Conservation (phyloP, 2,797 vertebrate genomes). For the Cichlasoma orientale region DNA sequence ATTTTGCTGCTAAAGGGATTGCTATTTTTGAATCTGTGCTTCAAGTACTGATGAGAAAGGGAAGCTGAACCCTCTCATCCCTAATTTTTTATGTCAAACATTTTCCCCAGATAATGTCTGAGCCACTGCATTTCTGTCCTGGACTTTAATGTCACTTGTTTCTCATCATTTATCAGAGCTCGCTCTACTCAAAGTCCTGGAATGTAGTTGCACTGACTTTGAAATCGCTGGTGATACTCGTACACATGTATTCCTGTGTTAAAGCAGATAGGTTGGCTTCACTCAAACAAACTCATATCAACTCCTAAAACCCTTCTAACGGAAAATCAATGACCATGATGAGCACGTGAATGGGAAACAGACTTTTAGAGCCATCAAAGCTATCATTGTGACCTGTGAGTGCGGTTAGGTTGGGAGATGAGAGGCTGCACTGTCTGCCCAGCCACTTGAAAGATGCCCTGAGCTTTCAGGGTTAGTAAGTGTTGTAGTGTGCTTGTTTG, state of each 20-base stretch:
- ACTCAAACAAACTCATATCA: conserved; percentile 33
- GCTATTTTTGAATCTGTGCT: conserved; percentile 40
- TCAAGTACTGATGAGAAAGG: conserved; percentile 40
- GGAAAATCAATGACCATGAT: conserved; percentile 66
- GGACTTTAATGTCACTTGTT: conserved; percentile 27
- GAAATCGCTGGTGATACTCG: conserved; percentile 36
- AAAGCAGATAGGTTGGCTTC: conserved; percentile 5
- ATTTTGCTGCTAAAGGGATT: conserved; percentile 20
- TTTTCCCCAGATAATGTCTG: conserved; percentile 40
- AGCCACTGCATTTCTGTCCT: conserved; percentile 18
- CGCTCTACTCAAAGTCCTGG: conserved; percentile 34
- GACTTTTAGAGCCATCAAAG: conserved; percentile 68
- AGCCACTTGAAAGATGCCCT: conserved; percentile 68
- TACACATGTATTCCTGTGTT: conserved; percentile 40
- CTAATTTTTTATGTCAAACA: conserved; percentile 60
- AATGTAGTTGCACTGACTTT: conserved; percentile 36
- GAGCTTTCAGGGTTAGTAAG: conserved; percentile 57
- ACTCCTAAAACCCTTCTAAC: conserved; percentile 33
- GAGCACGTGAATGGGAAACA: conserved; percentile 65
- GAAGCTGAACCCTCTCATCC: conserved; percentile 53
- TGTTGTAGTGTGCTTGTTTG: conserved; percentile 62
- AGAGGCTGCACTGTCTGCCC: conserved; percentile 56
- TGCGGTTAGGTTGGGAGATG: conserved; percentile 50
- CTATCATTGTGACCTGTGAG: conserved; percentile 62
- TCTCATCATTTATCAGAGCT: conserved; percentile 27